Percentiles rank a stretch among this genome's conserved stretches.
phyloP scores from a whole-genome alignment of 1,140 invertebrate genomes.

The Pogonomyrmex barbatus region DNA sequence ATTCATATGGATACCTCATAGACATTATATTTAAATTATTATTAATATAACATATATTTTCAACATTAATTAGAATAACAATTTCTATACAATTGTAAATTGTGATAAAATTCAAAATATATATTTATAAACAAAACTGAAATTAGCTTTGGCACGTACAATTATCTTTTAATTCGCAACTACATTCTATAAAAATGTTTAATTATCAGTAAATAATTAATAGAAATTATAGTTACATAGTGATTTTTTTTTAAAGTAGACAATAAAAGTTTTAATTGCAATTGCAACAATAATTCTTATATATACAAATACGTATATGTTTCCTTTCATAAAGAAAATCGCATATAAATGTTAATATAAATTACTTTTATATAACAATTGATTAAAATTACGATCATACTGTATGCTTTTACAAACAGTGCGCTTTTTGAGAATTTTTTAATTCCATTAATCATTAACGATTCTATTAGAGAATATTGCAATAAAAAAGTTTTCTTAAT shows the following conservation, averaged over 20 bases:
- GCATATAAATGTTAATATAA: conserved; percentile 49
- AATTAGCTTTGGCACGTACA: conserved; percentile 30
- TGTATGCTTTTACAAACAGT: conserved; percentile 52
- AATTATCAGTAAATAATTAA: conserved; percentile 24
- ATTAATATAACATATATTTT: conserved; percentile 33
- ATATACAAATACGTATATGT: conserved; percentile 33
- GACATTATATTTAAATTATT: conserved; percentile 2
- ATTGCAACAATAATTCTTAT: conserved; percentile 11
- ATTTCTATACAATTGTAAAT: not conserved
- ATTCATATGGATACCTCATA: not conserved
- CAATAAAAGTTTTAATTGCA: conserved; percentile 4
- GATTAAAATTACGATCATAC: conserved; percentile 17
- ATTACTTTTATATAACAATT: conserved; percentile 57
- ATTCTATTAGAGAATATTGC: conserved; percentile 8
- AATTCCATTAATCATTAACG: conserved; percentile 32
- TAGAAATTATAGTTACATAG: conserved; percentile 15
- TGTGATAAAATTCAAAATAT: not conserved
- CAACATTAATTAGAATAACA: conserved; percentile 21
- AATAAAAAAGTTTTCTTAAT: conserved; percentile 10
- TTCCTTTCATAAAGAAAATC: conserved; percentile 3
- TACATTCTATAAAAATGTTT: not conserved
- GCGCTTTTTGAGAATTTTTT: conserved; percentile 11
- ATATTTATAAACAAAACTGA: conserved; percentile 10
- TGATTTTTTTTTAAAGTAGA: not conserved
- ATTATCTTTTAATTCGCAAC: not conserved